Conservation (phyloP, 2,888 invertebrate species). For the Coronaproctus castanopsis region DNA sequence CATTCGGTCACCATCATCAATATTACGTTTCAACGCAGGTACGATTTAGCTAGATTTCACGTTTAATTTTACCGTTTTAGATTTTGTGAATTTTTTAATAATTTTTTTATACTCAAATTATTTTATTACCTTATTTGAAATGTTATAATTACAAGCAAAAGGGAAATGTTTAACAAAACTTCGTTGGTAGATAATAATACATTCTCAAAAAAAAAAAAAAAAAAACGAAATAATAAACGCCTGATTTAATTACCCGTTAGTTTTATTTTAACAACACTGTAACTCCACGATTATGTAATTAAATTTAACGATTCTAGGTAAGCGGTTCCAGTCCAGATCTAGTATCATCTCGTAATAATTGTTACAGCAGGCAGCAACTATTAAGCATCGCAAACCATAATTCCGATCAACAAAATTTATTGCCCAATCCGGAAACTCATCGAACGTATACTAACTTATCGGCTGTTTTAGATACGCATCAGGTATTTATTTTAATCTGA, state of each 20-base stretch:
- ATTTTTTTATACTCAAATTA: not conserved
- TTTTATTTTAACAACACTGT: no score
- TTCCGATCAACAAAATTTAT: conserved; percentile 16
- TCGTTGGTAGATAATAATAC: no score
- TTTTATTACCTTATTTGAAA: not conserved
- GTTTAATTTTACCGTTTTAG: conserved; percentile 20
- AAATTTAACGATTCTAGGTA: no score
- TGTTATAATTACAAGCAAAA: not conserved
- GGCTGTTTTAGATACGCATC: conserved; percentile 29
- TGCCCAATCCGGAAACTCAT: conserved; percentile 33
- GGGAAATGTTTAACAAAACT: no score
- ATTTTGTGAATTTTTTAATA: conserved; percentile 12
- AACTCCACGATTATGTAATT: no score
- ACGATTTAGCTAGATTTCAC: no score
- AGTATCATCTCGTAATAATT: conserved; percentile 39
- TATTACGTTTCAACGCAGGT: conserved; percentile 11
- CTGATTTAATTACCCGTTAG: no score
- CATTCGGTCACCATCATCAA: conserved; percentile 18
- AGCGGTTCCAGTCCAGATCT: conserved; percentile 54
- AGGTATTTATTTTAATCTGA: conserved; percentile 17
- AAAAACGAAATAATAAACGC: no score
- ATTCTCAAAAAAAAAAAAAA: no score
- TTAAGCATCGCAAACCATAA: conserved; percentile 17
- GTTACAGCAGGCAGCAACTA: conserved; percentile 10
- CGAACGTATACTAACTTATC: conserved; percentile 53